A percentile compares a stretch with the other conserved stretches of the same genome.
These are phyloP conservation scores for Hydra vulgaris DNA, from an alignment of 30 jellyfish, hydroid and myxozoan genomes.

Conservation along the genomic window DNA sequence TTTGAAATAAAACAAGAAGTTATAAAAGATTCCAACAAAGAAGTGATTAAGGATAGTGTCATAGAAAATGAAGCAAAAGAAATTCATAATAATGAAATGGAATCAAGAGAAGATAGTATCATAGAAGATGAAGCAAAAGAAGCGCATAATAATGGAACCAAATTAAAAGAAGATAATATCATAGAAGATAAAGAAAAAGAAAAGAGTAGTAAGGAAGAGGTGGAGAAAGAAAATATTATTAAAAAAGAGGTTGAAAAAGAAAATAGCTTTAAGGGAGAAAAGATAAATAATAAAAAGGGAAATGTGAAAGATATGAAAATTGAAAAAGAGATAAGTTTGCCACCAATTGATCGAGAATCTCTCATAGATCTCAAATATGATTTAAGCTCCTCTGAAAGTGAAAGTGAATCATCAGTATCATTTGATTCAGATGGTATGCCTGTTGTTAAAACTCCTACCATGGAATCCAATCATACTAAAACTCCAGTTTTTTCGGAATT, in stretches of 20 bases:
- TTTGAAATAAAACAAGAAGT: too few relatives aligned
- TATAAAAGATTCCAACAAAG: too few relatives aligned
- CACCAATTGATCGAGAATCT: background rate
- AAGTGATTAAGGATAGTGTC: background rate
- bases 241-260: background rate
- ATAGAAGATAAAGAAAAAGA: too few relatives aligned
- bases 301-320: background rate
- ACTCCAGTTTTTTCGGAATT: background rate
- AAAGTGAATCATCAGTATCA: slow-evolving; percentile 12
- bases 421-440: slow-evolving; percentile 36
- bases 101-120: background rate
- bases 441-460: background rate
- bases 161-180: too few relatives aligned
- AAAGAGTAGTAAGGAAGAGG: too few relatives aligned
- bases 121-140: background rate
- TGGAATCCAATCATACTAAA: background rate
- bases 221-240: too few relatives aligned
- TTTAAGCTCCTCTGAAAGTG: slow-evolving; percentile 1
- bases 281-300: background rate
- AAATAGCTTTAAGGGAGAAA: background rate
- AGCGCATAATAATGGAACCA: too few relatives aligned
- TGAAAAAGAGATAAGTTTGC: background rate
- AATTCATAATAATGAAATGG: background rate
- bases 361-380: background rate
- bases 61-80: background rate